Base-by-base conservation (phyloP, 2,113 vertebrate species). In the Anoplopoma fimbria region DNA sequence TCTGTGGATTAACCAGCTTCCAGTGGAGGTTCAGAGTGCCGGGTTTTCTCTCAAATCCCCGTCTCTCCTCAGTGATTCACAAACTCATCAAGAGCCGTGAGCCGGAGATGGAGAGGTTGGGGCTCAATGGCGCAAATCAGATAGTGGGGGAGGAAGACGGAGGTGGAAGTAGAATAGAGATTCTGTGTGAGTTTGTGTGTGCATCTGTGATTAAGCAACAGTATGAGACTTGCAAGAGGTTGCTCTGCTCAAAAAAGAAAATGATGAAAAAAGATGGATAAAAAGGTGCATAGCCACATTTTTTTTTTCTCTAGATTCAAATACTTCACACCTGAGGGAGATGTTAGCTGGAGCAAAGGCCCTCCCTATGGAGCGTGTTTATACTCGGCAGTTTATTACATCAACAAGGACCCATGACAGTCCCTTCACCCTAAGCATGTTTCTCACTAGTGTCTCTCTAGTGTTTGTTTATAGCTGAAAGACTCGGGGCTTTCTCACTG, bases 1-100 rank as follows among this genome's bases (percentile, higher is more conserved):
- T 81, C 58, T 0, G 47, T 75, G 89, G 92, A 91, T 93, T 91
- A n/a, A 92, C 83, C 75, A 31, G 84, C 80, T 82, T 89, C 84
- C 81, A 68, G 67, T 27, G 81, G 84, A 86, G 82, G 81, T 76
- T 82, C 73, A 75, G 75, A 81, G 74, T 40, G 53, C 49, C 9
- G 31, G 67, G 72, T 84, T 77, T 65, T 75, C 21, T 3, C 81
- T 85, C 61, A 90, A 93, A 92, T 86, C 87, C 89, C 21, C 9
- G 34, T 85, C 84, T 81, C 79, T 77, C 68, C 75, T 90, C 87
- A 60, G 77, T 81, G 82, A 74, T 77, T 81, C 85, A 69, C 69
- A 77, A 49, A 79, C 81, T 90, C 85, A 82, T 88, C 79, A 75
- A 51, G 65, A 82, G 76, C 73, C 49, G 71, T 29, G 79, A 76